phyloP scores from a whole-genome alignment of 1,140 invertebrate species.

The Oedothorax gibbosus region DNA sequence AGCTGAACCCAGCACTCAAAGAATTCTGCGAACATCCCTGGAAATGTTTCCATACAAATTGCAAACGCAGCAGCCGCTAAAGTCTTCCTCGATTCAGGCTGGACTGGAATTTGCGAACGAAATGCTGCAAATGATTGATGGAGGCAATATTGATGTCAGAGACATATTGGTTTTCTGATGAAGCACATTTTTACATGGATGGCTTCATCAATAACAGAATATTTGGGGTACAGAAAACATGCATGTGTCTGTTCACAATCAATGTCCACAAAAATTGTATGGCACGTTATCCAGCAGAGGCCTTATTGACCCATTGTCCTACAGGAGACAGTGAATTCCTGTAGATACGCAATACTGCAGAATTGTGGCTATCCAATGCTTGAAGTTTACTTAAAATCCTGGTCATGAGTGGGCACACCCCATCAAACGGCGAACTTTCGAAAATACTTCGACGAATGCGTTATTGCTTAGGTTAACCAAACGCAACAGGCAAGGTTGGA shows the following conservation, averaged over 20 bases:
- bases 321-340: constrained; percentile 2
- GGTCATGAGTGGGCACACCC: neutral
- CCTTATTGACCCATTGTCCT: constrained; percentile 19
- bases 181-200: constrained; percentile 6
- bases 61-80: constrained; percentile 6
- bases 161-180: constrained; percentile 47
- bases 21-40: neutral
- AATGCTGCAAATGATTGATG: constrained; percentile 15
- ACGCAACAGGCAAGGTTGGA: too few relatives aligned
- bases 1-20: neutral
- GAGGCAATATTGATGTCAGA: neutral
- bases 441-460: too few relatives aligned
- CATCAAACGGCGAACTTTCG: neutral
- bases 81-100: neutral
- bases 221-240: constrained; percentile 27
- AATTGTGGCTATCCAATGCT: neutral
- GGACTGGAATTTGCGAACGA: neutral
- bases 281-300: constrained; percentile 2
- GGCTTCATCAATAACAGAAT: constrained; percentile 15
- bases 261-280: constrained; percentile 32
- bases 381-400: neutral
- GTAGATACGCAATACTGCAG: neutral
- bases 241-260: neutral
- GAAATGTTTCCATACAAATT: constrained; percentile 12
- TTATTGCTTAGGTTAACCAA: too few relatives aligned